phyloP scores from a whole-genome alignment of 2,113 vertebrate genomes.

The Nanorana parkeri region DNA sequence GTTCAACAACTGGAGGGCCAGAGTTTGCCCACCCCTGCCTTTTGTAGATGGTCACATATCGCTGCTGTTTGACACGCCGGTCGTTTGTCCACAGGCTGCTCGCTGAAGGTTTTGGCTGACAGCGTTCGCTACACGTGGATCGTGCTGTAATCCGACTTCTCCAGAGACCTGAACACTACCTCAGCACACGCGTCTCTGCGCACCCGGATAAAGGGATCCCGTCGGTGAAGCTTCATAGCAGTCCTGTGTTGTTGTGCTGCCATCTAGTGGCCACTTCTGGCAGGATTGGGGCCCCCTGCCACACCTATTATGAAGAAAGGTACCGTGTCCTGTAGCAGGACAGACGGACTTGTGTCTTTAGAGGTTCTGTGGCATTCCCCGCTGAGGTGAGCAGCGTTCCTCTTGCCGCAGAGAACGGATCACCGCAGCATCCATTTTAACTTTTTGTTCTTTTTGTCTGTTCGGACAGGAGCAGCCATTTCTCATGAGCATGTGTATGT shows the following conservation, averaged over 20 bases:
- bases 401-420: background rate
- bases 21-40: too few relatives aligned
- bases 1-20: too few relatives aligned
- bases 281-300: background rate
- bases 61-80: background rate
- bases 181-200: slow-evolving; percentile 30
- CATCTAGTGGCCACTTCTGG: background rate
- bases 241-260: slow-evolving; percentile 15
- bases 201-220: background rate
- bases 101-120: slow-evolving; percentile 87
- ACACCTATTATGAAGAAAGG: background rate
- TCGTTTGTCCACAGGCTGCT: slow-evolving; percentile 75
- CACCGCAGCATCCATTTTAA: background rate
- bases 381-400: background rate
- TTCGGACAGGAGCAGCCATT: slow-evolving; percentile 21
- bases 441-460: background rate
- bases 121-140: slow-evolving; percentile 90
- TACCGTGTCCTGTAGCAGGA: background rate
- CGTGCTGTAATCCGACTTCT: slow-evolving; percentile 67
- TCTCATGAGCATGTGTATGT: slow-evolving; percentile 47
- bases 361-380: background rate
- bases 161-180: slow-evolving; percentile 28
- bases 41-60: too few relatives aligned
- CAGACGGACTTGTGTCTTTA: background rate
- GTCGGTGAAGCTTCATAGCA: too few relatives aligned